Base-by-base conservation (phyloP, 1,140 invertebrate genomes). In the Drosophila azteca region DNA sequence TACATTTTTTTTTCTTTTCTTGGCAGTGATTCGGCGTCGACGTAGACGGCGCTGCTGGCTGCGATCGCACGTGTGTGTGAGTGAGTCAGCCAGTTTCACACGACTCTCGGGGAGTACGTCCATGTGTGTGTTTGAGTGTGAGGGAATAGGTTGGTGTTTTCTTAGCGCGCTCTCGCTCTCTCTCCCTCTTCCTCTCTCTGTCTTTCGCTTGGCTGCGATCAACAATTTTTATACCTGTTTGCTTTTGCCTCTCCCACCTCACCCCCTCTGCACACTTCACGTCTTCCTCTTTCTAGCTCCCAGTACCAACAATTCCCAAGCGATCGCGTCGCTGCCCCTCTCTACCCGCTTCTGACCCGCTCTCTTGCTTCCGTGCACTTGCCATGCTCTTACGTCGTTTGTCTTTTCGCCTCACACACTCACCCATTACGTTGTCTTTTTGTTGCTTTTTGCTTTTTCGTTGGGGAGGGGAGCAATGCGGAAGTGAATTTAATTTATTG, bases 401-500 rank as follows among this genome's bases (percentile, higher is more conserved):
- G 64, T 70, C 67, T 70, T 70, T 39, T 67, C 46, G 45, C 70
- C 55, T 57, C 52, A 53, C 64, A 62, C 39, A 70, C 45, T 60
- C 70, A 60, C 77, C 78, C 79, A 80, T 88, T 88, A 88, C 83
- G 81, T 85, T 65, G 82, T 84, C 70, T 67, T 80, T 69, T 85
- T 20, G 17, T 20, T 20, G 17, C 17, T 63, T 74, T 65, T 43
- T 57, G 43, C 35, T 13, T 13, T 39, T 39, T 39, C 45, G 54
- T 57, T 22, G 39, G 17, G 54, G 58, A 66, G 57, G 71, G 89
- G 77, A 91, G 85, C 90, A 91, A 91, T 91, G 90, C 90, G 90
- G 90, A 91, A 91, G 90, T 91, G 90, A 91, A 90, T 90, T 91
- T 91, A 90, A 90, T 90, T 90, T 90, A 90, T 90, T 90, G 80